These are phyloP conservation scores for Leptodirus hochenwartii DNA, from an alignment of 2,888 invertebrate species.

Conservation along the genomic window DNA sequence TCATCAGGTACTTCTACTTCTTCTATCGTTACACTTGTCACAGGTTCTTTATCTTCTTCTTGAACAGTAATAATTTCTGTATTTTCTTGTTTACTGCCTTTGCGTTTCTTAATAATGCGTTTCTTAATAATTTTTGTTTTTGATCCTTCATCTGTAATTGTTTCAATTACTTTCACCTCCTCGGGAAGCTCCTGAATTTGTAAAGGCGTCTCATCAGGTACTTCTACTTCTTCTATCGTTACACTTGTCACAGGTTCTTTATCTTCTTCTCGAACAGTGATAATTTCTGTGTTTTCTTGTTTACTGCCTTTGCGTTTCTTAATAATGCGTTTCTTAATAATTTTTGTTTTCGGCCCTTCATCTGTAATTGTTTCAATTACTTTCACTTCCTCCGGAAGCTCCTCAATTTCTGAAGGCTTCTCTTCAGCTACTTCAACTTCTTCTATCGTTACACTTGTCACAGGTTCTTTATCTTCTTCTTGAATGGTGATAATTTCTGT, in stretches of 20 bases:
- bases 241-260: too few species aligned
- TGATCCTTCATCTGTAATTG: constrained; percentile 9
- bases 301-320: constrained; percentile 13
- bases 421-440: constrained; percentile 14
- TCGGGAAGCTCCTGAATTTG: too few species aligned
- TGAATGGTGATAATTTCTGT: constrained; percentile 29
- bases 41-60: too few species aligned
- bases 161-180: constrained; percentile 14
- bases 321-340: constrained; percentile 11
- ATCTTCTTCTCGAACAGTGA: constrained; percentile 11
- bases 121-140: constrained; percentile 11
- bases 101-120: too few species aligned
- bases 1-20: too few species aligned
- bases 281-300: too few species aligned
- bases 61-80: too few species aligned
- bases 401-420: constrained; percentile 13
- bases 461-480: constrained; percentile 25
- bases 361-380: constrained; percentile 12
- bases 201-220: too few species aligned
- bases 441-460: constrained; percentile 18
- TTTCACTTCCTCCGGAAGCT: constrained; percentile 19
- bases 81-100: too few species aligned
- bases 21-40: too few species aligned
- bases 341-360: constrained; percentile 11
- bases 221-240: constrained; percentile 9